Evolutionary conservation across 1,140 invertebrate genomes (phyloP).

Genomic region (Drosophila pruinosa): DNA sequence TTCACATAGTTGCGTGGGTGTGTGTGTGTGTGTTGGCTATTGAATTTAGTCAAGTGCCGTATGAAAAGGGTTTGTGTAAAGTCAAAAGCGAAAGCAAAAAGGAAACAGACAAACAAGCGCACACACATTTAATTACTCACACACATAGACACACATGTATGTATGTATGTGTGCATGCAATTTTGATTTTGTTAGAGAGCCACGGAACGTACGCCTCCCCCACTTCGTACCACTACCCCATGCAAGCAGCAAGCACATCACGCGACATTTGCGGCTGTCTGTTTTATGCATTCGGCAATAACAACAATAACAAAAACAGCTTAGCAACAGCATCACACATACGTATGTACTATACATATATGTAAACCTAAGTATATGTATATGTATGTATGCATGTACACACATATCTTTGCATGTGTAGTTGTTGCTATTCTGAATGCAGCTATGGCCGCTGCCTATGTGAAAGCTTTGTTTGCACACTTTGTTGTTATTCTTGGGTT

Average conservation of each 20-base stretch:
- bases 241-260: slow-evolving; percentile 24
- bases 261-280: slow-evolving; percentile 59
- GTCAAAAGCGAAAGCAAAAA: slow-evolving; percentile 76
- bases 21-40: slow-evolving; percentile 38
- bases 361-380: background rate
- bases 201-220: background rate
- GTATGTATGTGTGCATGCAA: slow-evolving; percentile 16
- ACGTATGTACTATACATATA: no score
- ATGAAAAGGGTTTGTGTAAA: slow-evolving; percentile 70
- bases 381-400: background rate
- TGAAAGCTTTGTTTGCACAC: slow-evolving; percentile 22
- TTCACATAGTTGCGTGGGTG: slow-evolving; percentile 9
- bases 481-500: background rate
- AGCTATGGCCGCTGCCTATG: slow-evolving; percentile 15
- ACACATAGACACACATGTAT: slow-evolving; percentile 18
- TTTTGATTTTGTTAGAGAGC: slow-evolving; percentile 31
- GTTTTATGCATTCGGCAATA: slow-evolving; percentile 54
- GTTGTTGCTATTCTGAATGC: background rate
- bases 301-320: slow-evolving; percentile 50
- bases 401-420: no score
- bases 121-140: slow-evolving; percentile 70
- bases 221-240: background rate
- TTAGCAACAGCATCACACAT: slow-evolving; percentile 62
- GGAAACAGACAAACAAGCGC: slow-evolving; percentile 56
- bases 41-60: slow-evolving; percentile 69